Percentiles rank a stretch among this genome's conserved stretches.
Evolutionary conservation across 1,140 invertebrate genomes (phyloP).

Genomic region (Dufourea novaeangliae): DNA sequence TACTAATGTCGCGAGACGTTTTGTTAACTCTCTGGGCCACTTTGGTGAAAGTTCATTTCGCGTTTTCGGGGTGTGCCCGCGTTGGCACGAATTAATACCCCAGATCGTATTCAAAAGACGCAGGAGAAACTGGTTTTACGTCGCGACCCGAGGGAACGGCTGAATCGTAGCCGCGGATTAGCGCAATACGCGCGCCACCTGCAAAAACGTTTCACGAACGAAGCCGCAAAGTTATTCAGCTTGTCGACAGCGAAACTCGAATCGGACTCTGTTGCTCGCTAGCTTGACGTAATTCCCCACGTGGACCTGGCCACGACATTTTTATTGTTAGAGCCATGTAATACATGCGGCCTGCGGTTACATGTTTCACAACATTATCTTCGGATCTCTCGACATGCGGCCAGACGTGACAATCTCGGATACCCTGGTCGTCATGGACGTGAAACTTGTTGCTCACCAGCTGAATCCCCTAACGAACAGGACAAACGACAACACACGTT

Average conservation of each 20-base stretch:
- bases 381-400: not conserved
- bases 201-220: slow-evolving; percentile 13
- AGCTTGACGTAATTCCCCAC: too few species aligned
- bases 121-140: slow-evolving; percentile 45
- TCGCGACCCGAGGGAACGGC: slow-evolving; percentile 8
- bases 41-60: slow-evolving; percentile 29
- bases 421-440: slow-evolving; percentile 28
- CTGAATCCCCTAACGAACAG: slow-evolving; percentile 26
- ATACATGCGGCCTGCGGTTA: not conserved
- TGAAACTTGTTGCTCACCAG: slow-evolving; percentile 59
- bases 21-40: slow-evolving; percentile 45
- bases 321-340: not conserved
- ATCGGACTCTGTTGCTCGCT: too few species aligned
- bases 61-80: not conserved
- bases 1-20: slow-evolving; percentile 49
- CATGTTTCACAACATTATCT: slow-evolving; percentile 16
- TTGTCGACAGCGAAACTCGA: not conserved
- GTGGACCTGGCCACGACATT: too few species aligned
- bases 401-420: not conserved
- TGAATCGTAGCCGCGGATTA: slow-evolving; percentile 47
- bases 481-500: slow-evolving; percentile 40
- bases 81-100: slow-evolving; percentile 48
- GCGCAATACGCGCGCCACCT: slow-evolving; percentile 27
- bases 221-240: not conserved
- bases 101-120: too few species aligned